These are phyloP conservation scores for Heliothis virescens DNA, from an alignment of 1,140 invertebrate genomes.

Conservation along the genomic window DNA sequence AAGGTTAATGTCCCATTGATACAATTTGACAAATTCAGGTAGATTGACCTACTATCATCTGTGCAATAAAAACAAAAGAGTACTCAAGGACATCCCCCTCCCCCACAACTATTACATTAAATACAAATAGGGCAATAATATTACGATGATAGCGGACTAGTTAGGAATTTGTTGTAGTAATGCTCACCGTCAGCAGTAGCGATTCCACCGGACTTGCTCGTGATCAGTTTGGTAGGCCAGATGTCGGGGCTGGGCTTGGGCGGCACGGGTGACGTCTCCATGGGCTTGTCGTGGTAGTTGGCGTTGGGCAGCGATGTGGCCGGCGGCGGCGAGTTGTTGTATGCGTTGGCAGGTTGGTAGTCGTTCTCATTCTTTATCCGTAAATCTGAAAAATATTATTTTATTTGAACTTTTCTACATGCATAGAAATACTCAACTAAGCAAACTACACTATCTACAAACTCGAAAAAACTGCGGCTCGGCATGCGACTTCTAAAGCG, in stretches of 20 bases:
- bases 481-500: conserved; percentile 6
- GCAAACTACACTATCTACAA: not conserved
- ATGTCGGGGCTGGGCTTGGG: conserved; percentile 82
- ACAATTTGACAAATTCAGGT: no score
- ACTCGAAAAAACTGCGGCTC: conserved; percentile 11
- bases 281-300: conserved; percentile 84
- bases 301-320: conserved; percentile 83
- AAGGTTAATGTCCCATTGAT: no score
- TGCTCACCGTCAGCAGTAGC: conserved; percentile 83
- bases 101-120: no score
- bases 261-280: conserved; percentile 82
- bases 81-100: no score
- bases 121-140: no score
- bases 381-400: conserved; percentile 80
- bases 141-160: no score
- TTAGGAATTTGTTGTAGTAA: no score
- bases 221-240: conserved; percentile 82
- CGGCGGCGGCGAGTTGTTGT: conserved; percentile 84
- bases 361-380: conserved; percentile 88
- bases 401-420: conserved; percentile 13
- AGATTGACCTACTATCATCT: no score
- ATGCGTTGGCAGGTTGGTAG: conserved; percentile 81
- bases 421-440: not conserved
- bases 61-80: no score
- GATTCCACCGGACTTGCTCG: conserved; percentile 85